Base-by-base conservation (phyloP, 2,797 vertebrate species). In the Myotis daubentonii region DNA sequence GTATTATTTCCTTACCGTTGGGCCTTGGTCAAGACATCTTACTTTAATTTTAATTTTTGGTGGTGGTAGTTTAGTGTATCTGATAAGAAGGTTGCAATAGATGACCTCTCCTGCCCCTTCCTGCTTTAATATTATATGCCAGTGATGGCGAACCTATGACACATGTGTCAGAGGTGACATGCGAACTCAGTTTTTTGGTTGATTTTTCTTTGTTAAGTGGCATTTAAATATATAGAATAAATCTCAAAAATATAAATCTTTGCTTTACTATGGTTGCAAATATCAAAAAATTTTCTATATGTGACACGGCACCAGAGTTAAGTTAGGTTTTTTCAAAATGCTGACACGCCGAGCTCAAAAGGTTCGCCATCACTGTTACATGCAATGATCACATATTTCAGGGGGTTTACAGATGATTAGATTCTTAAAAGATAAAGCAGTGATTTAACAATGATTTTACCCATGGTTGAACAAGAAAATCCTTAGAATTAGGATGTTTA, bases 401-500 rank as follows among this genome's bases (percentile, higher is more conserved):
- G 17, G 12, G 74, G 8, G 12, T 62, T 90, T 94, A 60, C 5
- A 70, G 78, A 81, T 80, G 53, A 53, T 92, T 68, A 57, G 49
- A 6, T 70, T 74, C n/a, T 93, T 76, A 83, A 89, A 92, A 87
- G 70, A 38, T 44, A 79, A 87, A 44, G 19, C 5, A 55, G 47
- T n/a, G 65, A 76, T 53, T 53, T 53, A 16, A 53, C 6, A 47
- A 36, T 36, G 4, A 68, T 55, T 84, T 94, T 85, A 76, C 36
- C 28, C 8, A 5, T 65, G 22, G 22, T 53, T 68, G 44, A 72
- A 72, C 16, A 91, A 96, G 78, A 82, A 81, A 68, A 8, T 68
- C 23, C n/a, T 85, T 68, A 55, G 62, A 94, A 79, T 81, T 87
- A 75, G 47, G 36, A 16, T 86, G 62, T 70, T 84, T 95, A 33